Evolutionary conservation across 2,888 invertebrate genomes (phyloP), one percentile per base, ranked within the genome.

Genomic region (Drosophila suboccidentalis): DNA sequence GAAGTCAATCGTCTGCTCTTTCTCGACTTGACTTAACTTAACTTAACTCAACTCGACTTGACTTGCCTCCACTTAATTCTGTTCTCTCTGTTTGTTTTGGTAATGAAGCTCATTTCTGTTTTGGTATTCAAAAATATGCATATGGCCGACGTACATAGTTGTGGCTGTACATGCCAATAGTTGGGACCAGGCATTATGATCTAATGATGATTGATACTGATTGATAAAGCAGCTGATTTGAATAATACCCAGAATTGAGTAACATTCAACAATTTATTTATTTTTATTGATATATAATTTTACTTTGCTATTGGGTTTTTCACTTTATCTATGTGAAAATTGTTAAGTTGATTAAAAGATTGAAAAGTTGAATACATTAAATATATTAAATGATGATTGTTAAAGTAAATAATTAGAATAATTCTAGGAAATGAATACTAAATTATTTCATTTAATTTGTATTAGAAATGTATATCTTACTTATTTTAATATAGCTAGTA

Each of bases 41-140:
- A 74, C 47, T 55, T 17, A 17, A 22, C 47, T 55, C 34, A 17
- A 32, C 38, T 51, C 22, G 41, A 36, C 29, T 65, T 53, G 61
- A 49, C 46, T 73, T 58, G 76, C 43, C 71, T 69, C 64, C 62
- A 75, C 59, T 78, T 75, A 63, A 63, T 78, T 19, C 19, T 83
- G n/a, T n/a, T n/a, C 81, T 82, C 81, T 80, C 79, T 89, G 89
- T 91, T 91, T 91, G 91, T 91, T 91, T 91, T 91, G 83, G 90
- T 91, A 91, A 91, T 91, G 90, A 91, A 89, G 86, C 85, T 87
- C 90, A 91, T 91, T 91, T 91, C 90, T 90, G 91, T 83, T 89
- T 86, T 82, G 72, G 71, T 68, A 75, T 64, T 69, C 61, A 65
- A 72, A 59, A 76, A 76, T 82, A 83, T 87, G 78, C 81, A 78